Percentiles rank a stretch among this genome's conserved stretches.
phyloP scores from a whole-genome alignment of 1,140 invertebrate genomes.

The Geopemphigus sp. region DNA sequence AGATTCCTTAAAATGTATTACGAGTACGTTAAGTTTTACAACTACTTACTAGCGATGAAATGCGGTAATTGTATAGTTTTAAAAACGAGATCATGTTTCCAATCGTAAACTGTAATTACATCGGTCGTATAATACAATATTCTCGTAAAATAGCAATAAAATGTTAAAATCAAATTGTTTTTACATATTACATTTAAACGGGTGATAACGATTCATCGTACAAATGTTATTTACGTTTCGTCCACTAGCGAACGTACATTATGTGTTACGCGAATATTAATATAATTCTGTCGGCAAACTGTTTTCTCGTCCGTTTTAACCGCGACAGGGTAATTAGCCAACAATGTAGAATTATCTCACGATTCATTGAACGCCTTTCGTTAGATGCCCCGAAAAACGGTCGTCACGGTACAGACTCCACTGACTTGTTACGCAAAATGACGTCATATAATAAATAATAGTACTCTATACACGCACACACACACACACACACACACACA shows the following conservation, averaged over 20 bases:
- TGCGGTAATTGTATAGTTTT: no score
- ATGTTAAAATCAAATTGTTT: no score
- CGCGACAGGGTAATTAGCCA: background rate
- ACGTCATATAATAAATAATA: slow-evolving; percentile 20
- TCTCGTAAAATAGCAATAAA: no score
- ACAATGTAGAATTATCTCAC: background rate
- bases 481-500: no score
- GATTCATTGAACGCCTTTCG: background rate
- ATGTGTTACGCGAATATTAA: background rate
- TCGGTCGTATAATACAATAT: no score
- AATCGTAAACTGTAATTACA: no score
- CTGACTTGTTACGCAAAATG: slow-evolving; percentile 8
- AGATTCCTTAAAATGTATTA: background rate
- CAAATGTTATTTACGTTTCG: background rate
- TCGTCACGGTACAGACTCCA: background rate
- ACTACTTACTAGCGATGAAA: background rate
- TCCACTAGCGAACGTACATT: background rate
- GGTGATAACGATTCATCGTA: no score
- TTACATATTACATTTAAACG: no score
- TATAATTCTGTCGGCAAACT: background rate
- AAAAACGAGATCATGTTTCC: no score
- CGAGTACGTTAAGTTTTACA: background rate
- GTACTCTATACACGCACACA: background rate
- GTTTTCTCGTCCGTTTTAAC: background rate
- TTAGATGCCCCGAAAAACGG: slow-evolving; percentile 7